Evolutionary conservation across 1,140 invertebrate species (phyloP).

Genomic region (Whitmania pigra): DNA sequence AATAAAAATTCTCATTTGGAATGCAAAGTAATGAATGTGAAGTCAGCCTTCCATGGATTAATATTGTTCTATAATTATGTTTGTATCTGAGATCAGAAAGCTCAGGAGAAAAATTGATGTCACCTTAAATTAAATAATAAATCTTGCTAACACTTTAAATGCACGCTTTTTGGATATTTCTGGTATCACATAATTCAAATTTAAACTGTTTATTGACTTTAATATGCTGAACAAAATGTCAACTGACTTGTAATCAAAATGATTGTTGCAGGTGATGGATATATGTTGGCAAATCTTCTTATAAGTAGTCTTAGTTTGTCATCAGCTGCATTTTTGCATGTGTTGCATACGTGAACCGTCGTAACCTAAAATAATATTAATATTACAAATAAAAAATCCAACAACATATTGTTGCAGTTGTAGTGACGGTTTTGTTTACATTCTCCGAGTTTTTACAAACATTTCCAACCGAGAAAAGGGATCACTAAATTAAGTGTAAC

Average conservation of each 20-base stretch:
- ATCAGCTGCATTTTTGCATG: slow-evolving; percentile 77
- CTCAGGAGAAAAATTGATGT: slow-evolving; percentile 76
- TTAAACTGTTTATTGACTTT: neutral
- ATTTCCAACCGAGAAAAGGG: too few species aligned
- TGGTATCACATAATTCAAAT: neutral
- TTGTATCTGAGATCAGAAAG: slow-evolving; percentile 69
- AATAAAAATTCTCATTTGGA: slow-evolving; percentile 60
- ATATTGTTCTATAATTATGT: slow-evolving; percentile 66
- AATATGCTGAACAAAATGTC: neutral
- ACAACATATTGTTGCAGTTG: neutral
- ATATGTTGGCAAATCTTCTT: slow-evolving; percentile 66
- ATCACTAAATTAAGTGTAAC: too few species aligned
- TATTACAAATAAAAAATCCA: neutral
- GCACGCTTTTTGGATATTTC: neutral
- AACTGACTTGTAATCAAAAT: slow-evolving; percentile 61
- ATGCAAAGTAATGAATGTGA: slow-evolving; percentile 63
- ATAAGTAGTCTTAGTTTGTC: slow-evolving; percentile 74
- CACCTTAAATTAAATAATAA: slow-evolving; percentile 39
- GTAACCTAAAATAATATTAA: slow-evolving; percentile 50
- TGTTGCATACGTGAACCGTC: slow-evolving; percentile 66
- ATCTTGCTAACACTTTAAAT: neutral
- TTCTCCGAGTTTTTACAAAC: too few species aligned
- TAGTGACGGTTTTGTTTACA: too few species aligned
- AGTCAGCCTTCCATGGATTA: slow-evolving; percentile 62
- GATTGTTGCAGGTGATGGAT: slow-evolving; percentile 57